These are phyloP conservation scores for Myiotriccus ornatus DNA, from an alignment of 2,797 vertebrate genomes.

Conservation along the genomic window DNA sequence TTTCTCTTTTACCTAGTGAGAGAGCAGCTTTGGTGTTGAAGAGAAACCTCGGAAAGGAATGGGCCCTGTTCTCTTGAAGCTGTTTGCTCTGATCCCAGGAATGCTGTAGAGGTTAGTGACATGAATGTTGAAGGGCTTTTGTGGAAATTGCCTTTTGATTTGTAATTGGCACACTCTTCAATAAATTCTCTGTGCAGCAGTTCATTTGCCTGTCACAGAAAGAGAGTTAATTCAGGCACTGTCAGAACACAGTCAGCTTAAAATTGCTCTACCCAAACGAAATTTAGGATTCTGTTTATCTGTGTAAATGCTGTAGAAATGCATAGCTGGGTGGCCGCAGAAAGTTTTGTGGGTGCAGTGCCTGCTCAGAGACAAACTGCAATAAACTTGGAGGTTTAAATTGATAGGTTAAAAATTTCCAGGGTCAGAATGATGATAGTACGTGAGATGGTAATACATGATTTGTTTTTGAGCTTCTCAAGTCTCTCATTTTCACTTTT, in stretches of 20 bases:
- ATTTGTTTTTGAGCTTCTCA: neutral
- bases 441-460: neutral
- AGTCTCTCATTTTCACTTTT: neutral
- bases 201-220: neutral
- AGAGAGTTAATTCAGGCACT: neutral
- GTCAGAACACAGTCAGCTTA: neutral
- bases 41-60: constrained; percentile 35
- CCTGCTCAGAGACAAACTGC: neutral
- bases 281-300: neutral
- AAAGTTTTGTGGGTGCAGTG: neutral
- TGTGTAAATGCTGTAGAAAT: neutral
- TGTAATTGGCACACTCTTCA: neutral
- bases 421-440: neutral
- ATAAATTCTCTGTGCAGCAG: neutral
- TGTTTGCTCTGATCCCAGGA: constrained; percentile 34
- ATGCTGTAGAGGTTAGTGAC: constrained; percentile 60
- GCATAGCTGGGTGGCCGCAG: neutral
- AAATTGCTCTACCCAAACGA: neutral
- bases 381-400: neutral
- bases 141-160: constrained; percentile 10
- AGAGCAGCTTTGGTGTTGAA: constrained; percentile 37
- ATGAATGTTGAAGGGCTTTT: neutral
- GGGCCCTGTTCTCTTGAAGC: constrained; percentile 36
- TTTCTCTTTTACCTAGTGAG: constrained; percentile 22
- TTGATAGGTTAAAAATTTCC: neutral